Conservation (phyloP, 1,140 invertebrate genomes). For the Calephelis virginiensis region DNA sequence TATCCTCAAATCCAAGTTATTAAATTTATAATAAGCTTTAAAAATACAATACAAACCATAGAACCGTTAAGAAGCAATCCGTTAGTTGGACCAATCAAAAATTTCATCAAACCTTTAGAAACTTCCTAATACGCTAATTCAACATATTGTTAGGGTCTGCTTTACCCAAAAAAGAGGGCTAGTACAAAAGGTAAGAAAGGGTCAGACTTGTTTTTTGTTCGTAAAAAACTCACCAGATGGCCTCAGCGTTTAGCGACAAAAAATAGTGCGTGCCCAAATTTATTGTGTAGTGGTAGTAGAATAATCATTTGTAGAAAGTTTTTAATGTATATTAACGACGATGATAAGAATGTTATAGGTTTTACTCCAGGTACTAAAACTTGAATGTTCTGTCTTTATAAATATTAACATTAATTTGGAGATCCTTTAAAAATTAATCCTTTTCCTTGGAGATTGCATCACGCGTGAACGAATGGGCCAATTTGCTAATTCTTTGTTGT, state of each 20-base stretch:
- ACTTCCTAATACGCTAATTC: conserved; percentile 76
- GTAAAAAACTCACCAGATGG: conserved; percentile 74
- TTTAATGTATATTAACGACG: no score
- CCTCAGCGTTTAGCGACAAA: conserved; percentile 71
- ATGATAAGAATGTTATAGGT: no score
- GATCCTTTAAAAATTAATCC: no score
- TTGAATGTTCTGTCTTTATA: no score
- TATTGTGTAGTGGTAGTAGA: conserved; percentile 56
- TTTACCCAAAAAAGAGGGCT: conserved; percentile 64
- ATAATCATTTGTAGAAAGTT: not conserved
- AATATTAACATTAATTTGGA: no score
- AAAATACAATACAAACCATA: conserved; percentile 40
- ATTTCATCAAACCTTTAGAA: conserved; percentile 72
- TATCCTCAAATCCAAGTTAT: conserved; percentile 30
- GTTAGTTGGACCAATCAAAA: conserved; percentile 73
- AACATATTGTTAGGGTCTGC: conserved; percentile 70
- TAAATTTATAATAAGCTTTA: conserved; percentile 42
- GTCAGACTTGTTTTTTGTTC: conserved; percentile 71
- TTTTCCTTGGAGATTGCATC: no score
- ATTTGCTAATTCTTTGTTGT: no score
- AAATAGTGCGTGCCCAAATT: conserved; percentile 70
- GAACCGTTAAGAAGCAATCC: conserved; percentile 72
- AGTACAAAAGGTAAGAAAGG: conserved; percentile 75
- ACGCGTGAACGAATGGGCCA: no score
- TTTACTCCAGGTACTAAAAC: no score